phyloP scores from a whole-genome alignment of 2,113 vertebrate genomes.

The Grammomys surdaster region DNA sequence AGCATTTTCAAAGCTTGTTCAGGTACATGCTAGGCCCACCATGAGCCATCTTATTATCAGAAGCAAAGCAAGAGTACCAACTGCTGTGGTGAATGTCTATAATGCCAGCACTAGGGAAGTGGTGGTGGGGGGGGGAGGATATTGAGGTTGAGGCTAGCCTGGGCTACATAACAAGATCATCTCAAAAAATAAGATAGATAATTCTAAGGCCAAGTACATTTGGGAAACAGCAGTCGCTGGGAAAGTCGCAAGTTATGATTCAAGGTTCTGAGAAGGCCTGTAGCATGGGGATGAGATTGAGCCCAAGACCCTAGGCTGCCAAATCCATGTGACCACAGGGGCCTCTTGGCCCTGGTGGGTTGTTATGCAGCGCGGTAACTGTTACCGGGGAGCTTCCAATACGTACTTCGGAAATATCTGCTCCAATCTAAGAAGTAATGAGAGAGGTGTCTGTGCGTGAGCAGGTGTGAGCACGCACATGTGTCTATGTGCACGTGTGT shows the following conservation, averaged over 20 bases:
- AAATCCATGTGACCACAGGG: neutral
- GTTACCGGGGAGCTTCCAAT: neutral
- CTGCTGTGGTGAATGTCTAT: neutral
- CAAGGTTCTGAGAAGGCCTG: neutral
- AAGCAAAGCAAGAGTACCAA: neutral
- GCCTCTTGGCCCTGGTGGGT: neutral
- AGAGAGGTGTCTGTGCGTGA: neutral
- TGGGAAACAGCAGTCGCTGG: neutral
- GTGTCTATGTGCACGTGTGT: too few relatives aligned
- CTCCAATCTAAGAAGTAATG: neutral
- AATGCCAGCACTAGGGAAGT: neutral
- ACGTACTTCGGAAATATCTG: slow-evolving; percentile 19
- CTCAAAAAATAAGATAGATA: neutral
- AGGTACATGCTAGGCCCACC: neutral
- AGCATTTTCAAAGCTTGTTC: neutral
- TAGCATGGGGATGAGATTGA: neutral
- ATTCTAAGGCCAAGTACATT: neutral
- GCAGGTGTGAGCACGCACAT: too few relatives aligned
- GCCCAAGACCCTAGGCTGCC: neutral
- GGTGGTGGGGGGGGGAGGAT: too few relatives aligned
- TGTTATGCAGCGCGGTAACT: neutral
- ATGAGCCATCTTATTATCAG: neutral
- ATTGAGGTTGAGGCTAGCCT: neutral
- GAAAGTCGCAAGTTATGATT: neutral
- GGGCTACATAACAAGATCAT: neutral